These are phyloP conservation scores for Cranoglanis bouderius DNA, from an alignment of 2,113 vertebrate species.

Conservation along the genomic window DNA sequence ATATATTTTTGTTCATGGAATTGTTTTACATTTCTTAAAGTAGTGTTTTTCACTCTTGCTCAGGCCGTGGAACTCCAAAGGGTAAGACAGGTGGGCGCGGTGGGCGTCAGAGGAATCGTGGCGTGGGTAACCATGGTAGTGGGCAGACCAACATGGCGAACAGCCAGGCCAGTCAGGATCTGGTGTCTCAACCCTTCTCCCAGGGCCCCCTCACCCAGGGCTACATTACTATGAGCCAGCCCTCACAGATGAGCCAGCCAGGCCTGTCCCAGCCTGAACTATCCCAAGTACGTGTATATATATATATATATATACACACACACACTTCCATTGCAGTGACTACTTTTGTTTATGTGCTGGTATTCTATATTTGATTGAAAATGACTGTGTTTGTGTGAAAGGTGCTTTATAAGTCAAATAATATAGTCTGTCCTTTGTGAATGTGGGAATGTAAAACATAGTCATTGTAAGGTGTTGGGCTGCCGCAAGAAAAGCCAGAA, in stretches of 20 bases:
- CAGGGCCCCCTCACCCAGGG: slow-evolving; percentile 97
- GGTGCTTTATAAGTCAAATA: background rate
- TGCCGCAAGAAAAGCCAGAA: background rate
- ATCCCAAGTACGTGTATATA: slow-evolving; percentile 95
- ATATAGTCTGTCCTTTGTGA: background rate
- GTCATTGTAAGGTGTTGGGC: background rate
- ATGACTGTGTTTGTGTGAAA: background rate
- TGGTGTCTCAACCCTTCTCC: slow-evolving; percentile 94
- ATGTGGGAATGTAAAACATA: background rate
- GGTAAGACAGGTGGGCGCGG: slow-evolving; percentile 84
- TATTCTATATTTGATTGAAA: background rate
- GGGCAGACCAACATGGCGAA: slow-evolving; percentile 83
- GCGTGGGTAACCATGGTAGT: slow-evolving; percentile 81
- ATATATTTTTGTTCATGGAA: background rate
- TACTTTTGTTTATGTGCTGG: background rate
- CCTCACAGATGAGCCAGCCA: slow-evolving; percentile 98
- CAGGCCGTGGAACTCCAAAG: slow-evolving; percentile 89
- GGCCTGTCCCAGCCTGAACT: slow-evolving; percentile 96
- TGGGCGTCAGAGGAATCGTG: slow-evolving; percentile 87
- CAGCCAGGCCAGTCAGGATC: slow-evolving; percentile 93
- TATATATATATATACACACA: background rate
- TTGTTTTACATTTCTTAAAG: background rate
- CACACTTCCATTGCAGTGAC: background rate
- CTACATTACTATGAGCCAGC: slow-evolving; percentile 98
- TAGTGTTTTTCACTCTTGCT: background rate